Conservation (phyloP, 92 coral and sea anemone species). For the Phenganax stokvisi region DNA sequence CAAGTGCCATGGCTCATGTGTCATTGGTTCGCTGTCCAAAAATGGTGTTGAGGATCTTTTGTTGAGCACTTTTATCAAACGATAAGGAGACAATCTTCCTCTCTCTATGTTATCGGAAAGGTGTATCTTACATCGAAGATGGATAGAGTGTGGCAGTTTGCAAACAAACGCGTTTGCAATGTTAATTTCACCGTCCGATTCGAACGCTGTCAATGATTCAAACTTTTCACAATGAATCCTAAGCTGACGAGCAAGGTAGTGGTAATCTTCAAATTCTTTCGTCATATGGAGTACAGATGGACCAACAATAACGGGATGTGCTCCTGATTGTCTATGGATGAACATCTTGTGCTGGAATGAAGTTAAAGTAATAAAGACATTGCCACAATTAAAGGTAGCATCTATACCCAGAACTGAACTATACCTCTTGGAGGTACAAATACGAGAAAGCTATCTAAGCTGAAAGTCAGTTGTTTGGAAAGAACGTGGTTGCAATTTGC, state of each 20-base stretch:
- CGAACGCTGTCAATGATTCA: neutral
- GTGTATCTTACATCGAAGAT: neutral
- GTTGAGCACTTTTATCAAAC: slow-evolving; percentile 1
- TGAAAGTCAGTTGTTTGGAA: neutral
- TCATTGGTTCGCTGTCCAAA: slow-evolving; percentile 48
- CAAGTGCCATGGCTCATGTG: slow-evolving; percentile 48
- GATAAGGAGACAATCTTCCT: neutral
- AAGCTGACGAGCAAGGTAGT: neutral
- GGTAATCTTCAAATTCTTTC: slow-evolving; percentile 4
- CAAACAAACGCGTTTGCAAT: neutral
- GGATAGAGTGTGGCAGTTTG: neutral
- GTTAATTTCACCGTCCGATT: neutral
- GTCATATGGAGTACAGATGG: neutral
- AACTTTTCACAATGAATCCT: too few species aligned
- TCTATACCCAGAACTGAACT: slow-evolving; percentile 46
- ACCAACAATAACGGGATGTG: slow-evolving; percentile 6
- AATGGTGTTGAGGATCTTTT: slow-evolving; percentile 34
- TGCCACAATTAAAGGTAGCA: slow-evolving; percentile 55
- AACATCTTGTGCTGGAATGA: neutral
- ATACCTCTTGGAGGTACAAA: slow-evolving; percentile 31
- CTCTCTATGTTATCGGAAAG: neutral
- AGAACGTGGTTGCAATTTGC: neutral
- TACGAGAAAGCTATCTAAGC: slow-evolving; percentile 32
- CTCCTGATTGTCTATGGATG: neutral
- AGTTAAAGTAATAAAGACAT: neutral